These are phyloP conservation scores for Atta colombica DNA, from an alignment of 1,140 invertebrate genomes.

Conservation along the genomic window DNA sequence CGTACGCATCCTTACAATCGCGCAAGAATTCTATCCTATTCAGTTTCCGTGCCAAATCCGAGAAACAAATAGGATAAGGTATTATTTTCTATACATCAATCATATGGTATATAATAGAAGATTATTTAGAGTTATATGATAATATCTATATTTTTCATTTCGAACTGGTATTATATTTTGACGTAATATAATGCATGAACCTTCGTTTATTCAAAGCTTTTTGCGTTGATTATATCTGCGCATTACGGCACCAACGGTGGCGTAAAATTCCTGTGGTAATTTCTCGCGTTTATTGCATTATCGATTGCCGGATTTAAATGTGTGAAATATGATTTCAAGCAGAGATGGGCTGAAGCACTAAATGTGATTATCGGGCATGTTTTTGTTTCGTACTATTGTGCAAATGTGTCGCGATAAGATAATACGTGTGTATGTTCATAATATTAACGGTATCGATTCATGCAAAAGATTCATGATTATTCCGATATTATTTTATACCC, in stretches of 20 bases:
- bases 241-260: constrained; percentile 28
- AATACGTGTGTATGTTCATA: constrained; percentile 47
- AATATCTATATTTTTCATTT: constrained; percentile 38
- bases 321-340: constrained; percentile 75
- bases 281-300: constrained; percentile 74
- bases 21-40: constrained; percentile 3
- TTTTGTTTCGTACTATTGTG: constrained; percentile 71
- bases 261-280: constrained; percentile 75
- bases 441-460: constrained; percentile 64
- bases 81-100: constrained; percentile 22
- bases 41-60: constrained; percentile 9
- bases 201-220: constrained; percentile 63
- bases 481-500: constrained; percentile 41
- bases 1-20: constrained; percentile 35
- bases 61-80: constrained; percentile 5
- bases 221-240: constrained; percentile 53
- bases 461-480: constrained; percentile 44
- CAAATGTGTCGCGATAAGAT: constrained; percentile 67
- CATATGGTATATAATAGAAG: neutral
- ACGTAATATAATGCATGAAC: constrained; percentile 19
- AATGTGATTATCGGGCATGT: constrained; percentile 72
- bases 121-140: constrained; percentile 17
- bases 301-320: constrained; percentile 74
- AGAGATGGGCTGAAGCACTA: constrained; percentile 61
- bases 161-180: constrained; percentile 1